These are phyloP conservation scores for Lepus oiostolus DNA, from an alignment of 2,797 vertebrate species.

Conservation along the genomic window DNA sequence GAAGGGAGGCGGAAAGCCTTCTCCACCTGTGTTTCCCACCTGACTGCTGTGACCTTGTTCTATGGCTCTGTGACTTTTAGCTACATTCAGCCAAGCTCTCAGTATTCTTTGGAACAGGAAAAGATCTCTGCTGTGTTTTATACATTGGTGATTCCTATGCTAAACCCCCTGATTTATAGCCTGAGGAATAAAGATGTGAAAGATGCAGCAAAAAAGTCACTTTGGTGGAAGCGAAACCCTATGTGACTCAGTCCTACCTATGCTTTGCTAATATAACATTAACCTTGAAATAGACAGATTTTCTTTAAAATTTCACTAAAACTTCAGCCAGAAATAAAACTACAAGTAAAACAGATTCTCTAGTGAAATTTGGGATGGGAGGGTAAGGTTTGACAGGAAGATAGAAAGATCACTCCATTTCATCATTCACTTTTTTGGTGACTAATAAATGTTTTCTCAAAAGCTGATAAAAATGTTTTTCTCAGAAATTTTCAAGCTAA, in stretches of 20 bases:
- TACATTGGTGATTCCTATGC: conserved; percentile 75
- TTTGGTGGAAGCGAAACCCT: rapidly evolving
- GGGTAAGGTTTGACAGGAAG: neutral
- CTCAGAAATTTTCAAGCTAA: no score
- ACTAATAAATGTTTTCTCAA: neutral
- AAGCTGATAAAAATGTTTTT: neutral
- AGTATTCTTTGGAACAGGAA: conserved; percentile 75
- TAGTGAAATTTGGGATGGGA: neutral
- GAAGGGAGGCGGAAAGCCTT: conserved; percentile 74
- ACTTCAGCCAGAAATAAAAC: neutral
- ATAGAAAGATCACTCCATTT: neutral
- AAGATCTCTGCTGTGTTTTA: conserved; percentile 82
- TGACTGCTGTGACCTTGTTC: conserved; percentile 73
- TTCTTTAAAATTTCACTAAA: neutral
- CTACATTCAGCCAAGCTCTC: conserved; percentile 79
- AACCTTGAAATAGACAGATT: neutral
- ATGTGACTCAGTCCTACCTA: rapidly evolving
- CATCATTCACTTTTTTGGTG: neutral
- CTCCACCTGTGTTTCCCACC: conserved; percentile 81
- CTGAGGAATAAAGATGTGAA: conserved; percentile 82
- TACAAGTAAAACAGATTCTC: neutral
- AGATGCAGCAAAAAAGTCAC: neutral
- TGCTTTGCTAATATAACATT: neutral
- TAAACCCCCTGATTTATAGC: conserved; percentile 83
- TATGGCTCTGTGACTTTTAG: conserved; percentile 75